Base-by-base conservation (phyloP, 2,797 vertebrate species). In the Dryobates pubescens region DNA sequence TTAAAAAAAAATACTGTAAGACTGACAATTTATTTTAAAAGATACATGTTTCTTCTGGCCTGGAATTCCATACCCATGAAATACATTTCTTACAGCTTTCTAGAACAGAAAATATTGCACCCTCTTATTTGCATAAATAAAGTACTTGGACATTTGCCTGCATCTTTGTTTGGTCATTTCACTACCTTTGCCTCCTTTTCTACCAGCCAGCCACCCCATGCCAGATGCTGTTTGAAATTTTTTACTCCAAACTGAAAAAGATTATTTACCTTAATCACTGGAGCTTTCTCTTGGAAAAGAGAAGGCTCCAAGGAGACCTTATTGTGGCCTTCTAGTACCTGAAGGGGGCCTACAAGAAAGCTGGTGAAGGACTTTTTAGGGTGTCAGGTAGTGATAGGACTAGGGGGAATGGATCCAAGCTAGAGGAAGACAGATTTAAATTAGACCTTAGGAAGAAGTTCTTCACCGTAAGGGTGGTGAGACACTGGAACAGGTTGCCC, bases 21-120 rank as follows among this genome's bases (percentile, higher is more conserved):
- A 45, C 26, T 81, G 13, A 56, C 43, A 63, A n/a, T 23, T 94
- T 69, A 85, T 96, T 96, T 94, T 85, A 71, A 95, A 95, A 80
- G 20, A 15, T 65, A 84, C 58, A 23, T 30, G 57, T 34, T 92
- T 93, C 69, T 86, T 95, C 76, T 24, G 69, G 34, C 43, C 94
- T 88, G 24, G 89, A 85, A 92, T 67, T 41, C 72, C 27, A n/a
- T 10, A 36, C 5, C 5, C 38, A 49, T 16, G 47, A 83, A 90
- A 81, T 7, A 22, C 1, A 4, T 1, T 34, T 86, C 47, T 70
- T 86, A 49, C 53, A 38, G 11, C n/a, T 68, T 80, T 72, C 45
- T 63, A 63, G 17, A 23, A 70, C 19, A 5, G 14, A 82, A 86
- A 84, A 53, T 19, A 57, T 27, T 59, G 26, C 18, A 53, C 9